Evolutionary conservation across 2,113 vertebrate species (phyloP).

Genomic region (Hiodon alosoides): DNA sequence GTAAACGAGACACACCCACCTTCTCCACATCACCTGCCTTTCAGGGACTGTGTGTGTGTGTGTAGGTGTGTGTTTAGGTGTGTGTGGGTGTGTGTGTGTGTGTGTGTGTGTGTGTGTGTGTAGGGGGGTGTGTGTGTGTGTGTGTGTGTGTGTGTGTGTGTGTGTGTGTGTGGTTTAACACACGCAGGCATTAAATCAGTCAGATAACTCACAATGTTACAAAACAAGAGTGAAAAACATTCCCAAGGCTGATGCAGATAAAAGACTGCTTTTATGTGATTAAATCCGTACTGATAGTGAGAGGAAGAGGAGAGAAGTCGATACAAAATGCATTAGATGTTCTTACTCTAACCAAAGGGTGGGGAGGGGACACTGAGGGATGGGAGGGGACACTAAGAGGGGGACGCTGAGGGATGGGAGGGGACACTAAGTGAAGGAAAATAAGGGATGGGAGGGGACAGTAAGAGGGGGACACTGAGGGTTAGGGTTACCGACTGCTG

Average conservation of each 20-base stretch:
- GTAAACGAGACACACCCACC: too few relatives aligned
- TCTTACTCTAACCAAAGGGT: too few relatives aligned
- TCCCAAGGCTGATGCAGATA: not conserved
- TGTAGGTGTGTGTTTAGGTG: not conserved
- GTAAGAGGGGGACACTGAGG: not conserved
- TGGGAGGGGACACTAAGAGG: too few relatives aligned
- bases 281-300: not conserved
- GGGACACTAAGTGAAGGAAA: too few relatives aligned
- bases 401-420: too few relatives aligned
- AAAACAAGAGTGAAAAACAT: not conserved
- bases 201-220: not conserved
- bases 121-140: slow-evolving; percentile 4
- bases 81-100: not conserved
- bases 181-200: too few relatives aligned
- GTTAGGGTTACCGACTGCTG: slow-evolving; percentile 5
- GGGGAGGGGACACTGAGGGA: too few relatives aligned
- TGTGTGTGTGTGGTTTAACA: not conserved
- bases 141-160: slow-evolving; percentile 5
- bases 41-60: not conserved
- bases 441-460: not conserved
- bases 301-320: too few relatives aligned
- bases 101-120: not conserved
- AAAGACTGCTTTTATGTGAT: not conserved
- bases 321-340: too few relatives aligned
- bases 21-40: too few relatives aligned